Conservation (phyloP, 2,888 invertebrate genomes). For the Heliothis peltigera region DNA sequence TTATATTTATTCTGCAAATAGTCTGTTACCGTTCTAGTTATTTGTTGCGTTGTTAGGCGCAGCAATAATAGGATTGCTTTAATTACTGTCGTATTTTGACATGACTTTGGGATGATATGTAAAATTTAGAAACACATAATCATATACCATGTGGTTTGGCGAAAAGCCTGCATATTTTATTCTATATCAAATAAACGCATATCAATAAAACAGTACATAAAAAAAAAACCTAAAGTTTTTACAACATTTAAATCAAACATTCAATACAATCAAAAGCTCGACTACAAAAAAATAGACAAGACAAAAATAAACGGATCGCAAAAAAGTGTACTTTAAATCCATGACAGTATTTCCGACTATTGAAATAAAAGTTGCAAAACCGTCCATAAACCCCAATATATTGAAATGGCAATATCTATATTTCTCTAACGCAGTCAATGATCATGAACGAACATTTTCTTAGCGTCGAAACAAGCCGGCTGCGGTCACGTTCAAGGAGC, state of each 20-base stretch:
- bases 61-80: constrained; percentile 23
- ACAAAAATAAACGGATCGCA: too few species aligned
- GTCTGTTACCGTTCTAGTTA: constrained; percentile 35
- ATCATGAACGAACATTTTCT: constrained; percentile 44
- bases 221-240: neutral
- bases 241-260: neutral
- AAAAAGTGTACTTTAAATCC: neutral
- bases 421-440: constrained; percentile 41
- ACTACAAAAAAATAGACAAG: too few species aligned
- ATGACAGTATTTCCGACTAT: constrained; percentile 1
- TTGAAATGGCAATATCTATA: constrained; percentile 40
- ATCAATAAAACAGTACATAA: neutral
- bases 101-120: neutral
- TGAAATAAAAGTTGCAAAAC: constrained; percentile 28
- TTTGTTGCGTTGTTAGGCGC: constrained; percentile 34
- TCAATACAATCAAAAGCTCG: neutral
- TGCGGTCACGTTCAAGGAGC: constrained; percentile 60
- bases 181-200: too few species aligned
- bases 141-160: too few species aligned
- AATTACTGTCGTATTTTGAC: neutral
- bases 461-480: constrained; percentile 21
- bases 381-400: constrained; percentile 12
- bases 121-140: neutral
- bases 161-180: neutral
- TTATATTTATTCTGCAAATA: constrained; percentile 38